phyloP scores from a whole-genome alignment of 1,140 invertebrate genomes.

The Atopsyche davidsoni region DNA sequence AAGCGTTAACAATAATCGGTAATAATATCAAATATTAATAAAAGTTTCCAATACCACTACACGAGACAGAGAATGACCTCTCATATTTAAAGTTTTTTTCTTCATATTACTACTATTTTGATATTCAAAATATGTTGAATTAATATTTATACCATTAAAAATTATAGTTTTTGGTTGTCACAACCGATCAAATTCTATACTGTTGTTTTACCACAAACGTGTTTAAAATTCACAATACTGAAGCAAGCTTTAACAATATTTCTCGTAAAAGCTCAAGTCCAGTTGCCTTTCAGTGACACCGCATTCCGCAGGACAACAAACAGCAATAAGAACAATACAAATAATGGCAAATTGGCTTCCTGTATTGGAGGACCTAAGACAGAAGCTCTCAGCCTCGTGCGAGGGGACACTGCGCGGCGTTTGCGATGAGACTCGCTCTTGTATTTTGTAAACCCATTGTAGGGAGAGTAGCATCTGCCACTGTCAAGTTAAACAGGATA shows the following conservation, averaged over 20 bases:
- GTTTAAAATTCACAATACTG: too few relatives aligned
- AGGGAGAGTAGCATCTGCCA: too few relatives aligned
- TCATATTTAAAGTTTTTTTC: too few relatives aligned
- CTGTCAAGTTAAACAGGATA: too few relatives aligned
- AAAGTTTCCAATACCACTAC: too few relatives aligned
- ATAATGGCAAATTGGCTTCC: slow-evolving; percentile 5
- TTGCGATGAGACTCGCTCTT: not conserved
- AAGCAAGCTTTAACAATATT: too few relatives aligned
- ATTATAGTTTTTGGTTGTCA: not conserved
- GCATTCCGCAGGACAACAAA: slow-evolving; percentile 4
- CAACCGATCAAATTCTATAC: not conserved
- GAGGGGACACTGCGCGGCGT: not conserved
- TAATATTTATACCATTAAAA: not conserved
- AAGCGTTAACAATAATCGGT: too few relatives aligned
- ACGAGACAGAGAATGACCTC: too few relatives aligned
- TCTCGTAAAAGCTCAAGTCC: not conserved
- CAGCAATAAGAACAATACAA: not conserved
- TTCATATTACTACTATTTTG: not conserved
- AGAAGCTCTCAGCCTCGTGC: not conserved
- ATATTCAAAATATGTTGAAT: not conserved
- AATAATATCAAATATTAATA: too few relatives aligned
- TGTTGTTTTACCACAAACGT: not conserved
- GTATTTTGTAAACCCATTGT: too few relatives aligned
- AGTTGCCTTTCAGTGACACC: slow-evolving; percentile 3
- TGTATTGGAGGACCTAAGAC: not conserved